These are phyloP conservation scores for Xestia sexstrigata DNA, from an alignment of 2,888 invertebrate species.

Conservation along the genomic window DNA sequence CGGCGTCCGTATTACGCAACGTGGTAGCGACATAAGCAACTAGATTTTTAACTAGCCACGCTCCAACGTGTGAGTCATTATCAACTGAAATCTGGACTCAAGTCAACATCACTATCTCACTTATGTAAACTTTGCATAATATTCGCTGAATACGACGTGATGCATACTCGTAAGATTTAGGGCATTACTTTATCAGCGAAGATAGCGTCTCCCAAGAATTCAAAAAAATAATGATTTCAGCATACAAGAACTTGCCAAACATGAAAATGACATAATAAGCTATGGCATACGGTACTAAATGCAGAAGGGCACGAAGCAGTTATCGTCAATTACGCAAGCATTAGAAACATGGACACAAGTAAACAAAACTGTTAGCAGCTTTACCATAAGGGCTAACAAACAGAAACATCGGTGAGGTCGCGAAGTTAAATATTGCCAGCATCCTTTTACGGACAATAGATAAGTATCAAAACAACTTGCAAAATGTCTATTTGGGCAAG, in stretches of 20 bases:
- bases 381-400: conserved; percentile 74
- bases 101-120: conserved; percentile 66
- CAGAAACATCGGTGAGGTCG: conserved; percentile 64
- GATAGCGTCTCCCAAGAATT: conserved; percentile 51
- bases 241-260: conserved; percentile 68
- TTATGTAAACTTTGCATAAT: conserved; percentile 70
- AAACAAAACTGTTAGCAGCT: conserved; percentile 79
- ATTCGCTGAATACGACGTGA: conserved; percentile 63
- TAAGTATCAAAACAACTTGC: conserved; percentile 72
- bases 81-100: conserved; percentile 65
- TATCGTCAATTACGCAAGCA: conserved; percentile 77
- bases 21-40: conserved; percentile 67
- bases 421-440: conserved; percentile 60
- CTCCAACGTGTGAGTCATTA: conserved; percentile 67
- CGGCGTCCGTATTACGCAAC: conserved; percentile 73
- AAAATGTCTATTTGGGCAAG: conserved; percentile 68
- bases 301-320: conserved; percentile 76
- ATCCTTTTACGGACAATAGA: conserved; percentile 63
- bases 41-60: conserved; percentile 69
- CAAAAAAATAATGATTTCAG: conserved; percentile 45
- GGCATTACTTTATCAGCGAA: conserved; percentile 60
- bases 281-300: conserved; percentile 71
- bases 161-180: conserved; percentile 61
- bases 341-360: conserved; percentile 68
- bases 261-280: conserved; percentile 72